Percentiles rank a stretch among this genome's conserved stretches.
phyloP scores from a whole-genome alignment of 2,797 vertebrate species.

The Coregonus suidteri region DNA sequence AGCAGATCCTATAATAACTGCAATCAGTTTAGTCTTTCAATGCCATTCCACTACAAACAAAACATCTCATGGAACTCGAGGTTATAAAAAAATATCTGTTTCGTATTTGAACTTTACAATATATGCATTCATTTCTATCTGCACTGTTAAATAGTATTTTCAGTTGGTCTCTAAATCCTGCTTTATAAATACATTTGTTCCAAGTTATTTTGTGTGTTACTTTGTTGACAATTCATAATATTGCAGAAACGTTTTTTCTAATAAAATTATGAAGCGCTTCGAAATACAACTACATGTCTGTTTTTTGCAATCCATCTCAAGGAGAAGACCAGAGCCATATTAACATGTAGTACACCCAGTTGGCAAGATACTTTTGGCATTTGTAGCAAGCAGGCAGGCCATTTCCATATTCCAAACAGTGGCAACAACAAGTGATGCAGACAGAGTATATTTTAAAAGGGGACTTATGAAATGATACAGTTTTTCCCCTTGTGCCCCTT shows the following conservation, averaged over 20 bases:
- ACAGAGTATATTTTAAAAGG: slow-evolving; percentile 21
- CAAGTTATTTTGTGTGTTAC: slow-evolving; percentile 42
- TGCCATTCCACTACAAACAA: slow-evolving; percentile 65
- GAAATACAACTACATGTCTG: too few species aligned
- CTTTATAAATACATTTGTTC: slow-evolving; percentile 83
- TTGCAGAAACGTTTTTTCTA: too few species aligned
- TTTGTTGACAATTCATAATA: too few species aligned
- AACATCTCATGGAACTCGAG: slow-evolving; percentile 57
- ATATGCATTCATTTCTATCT: slow-evolving; percentile 89
- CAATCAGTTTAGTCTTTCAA: slow-evolving; percentile 18
- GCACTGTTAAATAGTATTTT: slow-evolving; percentile 92
- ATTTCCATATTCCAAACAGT: slow-evolving; percentile 49
- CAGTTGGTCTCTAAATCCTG: slow-evolving; percentile 83
- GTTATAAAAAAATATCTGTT: slow-evolving; percentile 94
- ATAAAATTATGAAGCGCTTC: too few species aligned
- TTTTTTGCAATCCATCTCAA: background rate
- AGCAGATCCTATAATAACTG: slow-evolving; percentile 62
- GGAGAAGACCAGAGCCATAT: background rate
- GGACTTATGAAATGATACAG: slow-evolving; percentile 90
- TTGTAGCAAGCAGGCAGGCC: slow-evolving; percentile 42
- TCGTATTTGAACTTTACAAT: slow-evolving; percentile 90
- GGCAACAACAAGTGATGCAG: slow-evolving; percentile 25
- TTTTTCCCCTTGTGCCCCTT: slow-evolving; percentile 96
- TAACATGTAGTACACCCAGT: slow-evolving; percentile 10
- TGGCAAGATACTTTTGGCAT: background rate